Conservation (phyloP, 2,797 vertebrate genomes). For the Okamejei kenojei region DNA sequence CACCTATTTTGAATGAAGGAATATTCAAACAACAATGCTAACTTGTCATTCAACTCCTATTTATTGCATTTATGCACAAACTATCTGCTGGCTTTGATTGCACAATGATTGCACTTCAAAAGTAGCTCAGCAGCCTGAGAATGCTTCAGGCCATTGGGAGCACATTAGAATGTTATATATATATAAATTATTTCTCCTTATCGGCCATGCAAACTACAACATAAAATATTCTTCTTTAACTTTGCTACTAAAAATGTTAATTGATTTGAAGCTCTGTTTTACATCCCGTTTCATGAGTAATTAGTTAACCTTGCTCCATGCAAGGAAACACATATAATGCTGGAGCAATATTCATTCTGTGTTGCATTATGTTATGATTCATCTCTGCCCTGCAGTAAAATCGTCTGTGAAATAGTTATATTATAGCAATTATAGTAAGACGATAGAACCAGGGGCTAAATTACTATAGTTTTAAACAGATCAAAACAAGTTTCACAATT, state of each 20-base stretch:
- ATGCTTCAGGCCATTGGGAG: neutral
- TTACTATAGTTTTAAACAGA: neutral
- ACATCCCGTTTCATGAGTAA: neutral
- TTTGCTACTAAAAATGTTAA: neutral
- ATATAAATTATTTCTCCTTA: neutral
- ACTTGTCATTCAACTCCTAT: neutral
- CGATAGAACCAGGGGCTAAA: neutral
- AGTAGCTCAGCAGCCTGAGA: neutral
- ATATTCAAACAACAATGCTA: neutral
- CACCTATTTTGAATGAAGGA: too few species aligned
- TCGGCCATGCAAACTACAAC: neutral
- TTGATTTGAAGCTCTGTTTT: neutral
- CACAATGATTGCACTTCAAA: neutral
- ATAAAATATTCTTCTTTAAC: neutral
- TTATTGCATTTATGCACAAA: neutral
- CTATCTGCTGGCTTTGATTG: neutral
- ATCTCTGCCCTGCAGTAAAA: neutral
- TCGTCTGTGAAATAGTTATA: neutral
- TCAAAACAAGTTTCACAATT: neutral
- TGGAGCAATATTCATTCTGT: neutral
- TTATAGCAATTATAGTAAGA: neutral
- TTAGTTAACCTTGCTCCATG: neutral
- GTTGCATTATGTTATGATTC: neutral
- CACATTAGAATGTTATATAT: neutral
- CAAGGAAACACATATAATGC: neutral